Conservation (phyloP, 2,888 invertebrate genomes). For the Xylota segnis region DNA sequence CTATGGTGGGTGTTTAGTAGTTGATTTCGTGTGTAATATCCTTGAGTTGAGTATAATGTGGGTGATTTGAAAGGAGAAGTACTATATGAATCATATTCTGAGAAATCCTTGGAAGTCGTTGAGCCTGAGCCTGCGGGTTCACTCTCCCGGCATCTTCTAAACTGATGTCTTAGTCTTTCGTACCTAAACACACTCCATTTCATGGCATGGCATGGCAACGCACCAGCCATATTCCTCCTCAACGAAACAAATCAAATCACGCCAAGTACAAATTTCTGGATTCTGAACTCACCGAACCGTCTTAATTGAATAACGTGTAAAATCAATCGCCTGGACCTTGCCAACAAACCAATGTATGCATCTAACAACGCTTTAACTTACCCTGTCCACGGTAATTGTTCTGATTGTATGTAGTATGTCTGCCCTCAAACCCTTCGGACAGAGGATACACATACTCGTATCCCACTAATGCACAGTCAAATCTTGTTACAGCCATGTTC, state of each 20-base stretch:
- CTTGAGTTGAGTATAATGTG: no score
- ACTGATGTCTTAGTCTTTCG: no score
- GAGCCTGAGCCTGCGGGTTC: no score
- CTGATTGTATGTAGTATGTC: not conserved
- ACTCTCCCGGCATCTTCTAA: no score
- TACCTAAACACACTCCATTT: no score
- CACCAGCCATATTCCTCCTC: no score
- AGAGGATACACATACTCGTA: not conserved
- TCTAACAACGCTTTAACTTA: not conserved
- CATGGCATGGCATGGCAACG: no score
- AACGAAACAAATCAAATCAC: not conserved
- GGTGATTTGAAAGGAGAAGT: no score
- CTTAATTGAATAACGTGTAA: constrained; percentile 24
- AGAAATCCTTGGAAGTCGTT: no score
- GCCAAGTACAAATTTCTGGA: not conserved
- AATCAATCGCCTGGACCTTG: constrained; percentile 12
- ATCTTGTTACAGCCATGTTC: not conserved
- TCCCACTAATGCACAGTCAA: not conserved
- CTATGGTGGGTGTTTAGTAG: no score
- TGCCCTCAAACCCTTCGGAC: not conserved
- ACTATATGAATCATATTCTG: no score
- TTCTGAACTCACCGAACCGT: constrained; percentile 1
- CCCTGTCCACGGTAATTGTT: not conserved
- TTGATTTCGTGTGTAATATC: no score
- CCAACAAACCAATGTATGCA: not conserved